These are phyloP conservation scores for Chironomus striatipennis DNA, from an alignment of 1,140 invertebrate genomes.

Conservation along the genomic window DNA sequence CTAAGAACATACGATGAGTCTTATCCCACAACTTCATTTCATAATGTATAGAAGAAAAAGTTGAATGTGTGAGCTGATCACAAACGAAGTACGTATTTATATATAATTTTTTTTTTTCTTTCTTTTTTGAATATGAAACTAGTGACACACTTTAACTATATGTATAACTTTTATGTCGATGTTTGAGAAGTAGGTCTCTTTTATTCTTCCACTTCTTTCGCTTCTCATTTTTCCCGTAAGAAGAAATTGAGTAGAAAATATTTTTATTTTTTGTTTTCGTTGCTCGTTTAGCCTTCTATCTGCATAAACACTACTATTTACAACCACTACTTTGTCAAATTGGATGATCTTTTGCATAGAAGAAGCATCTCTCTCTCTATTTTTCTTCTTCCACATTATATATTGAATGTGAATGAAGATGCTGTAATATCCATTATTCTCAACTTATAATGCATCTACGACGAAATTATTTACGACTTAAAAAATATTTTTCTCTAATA, in stretches of 20 bases:
- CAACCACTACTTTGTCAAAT: no score
- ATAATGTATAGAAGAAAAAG: conserved; percentile 18
- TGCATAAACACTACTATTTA: no score
- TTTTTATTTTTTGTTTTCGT: not conserved
- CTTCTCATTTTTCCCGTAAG: not conserved
- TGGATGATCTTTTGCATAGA: no score
- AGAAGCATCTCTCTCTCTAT: no score
- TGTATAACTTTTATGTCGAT: conserved; percentile 10
- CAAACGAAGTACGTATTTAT: not conserved
- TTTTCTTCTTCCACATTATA: no score
- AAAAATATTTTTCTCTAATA: no score
- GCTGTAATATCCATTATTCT: no score
- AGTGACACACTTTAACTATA: not conserved
- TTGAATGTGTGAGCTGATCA: not conserved
- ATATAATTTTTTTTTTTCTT: no score
- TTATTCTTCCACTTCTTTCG: conserved; percentile 16
- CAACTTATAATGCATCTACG: no score
- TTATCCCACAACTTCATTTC: not conserved
- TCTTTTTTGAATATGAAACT: conserved; percentile 1
- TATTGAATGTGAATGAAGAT: no score
- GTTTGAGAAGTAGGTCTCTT: conserved; percentile 18
- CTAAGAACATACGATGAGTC: not conserved
- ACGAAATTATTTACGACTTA: no score
- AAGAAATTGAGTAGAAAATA: conserved; percentile 15
- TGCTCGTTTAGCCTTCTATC: no score